Conservation (phyloP, 2,888 invertebrate species). For the Apoderus coryli region DNA sequence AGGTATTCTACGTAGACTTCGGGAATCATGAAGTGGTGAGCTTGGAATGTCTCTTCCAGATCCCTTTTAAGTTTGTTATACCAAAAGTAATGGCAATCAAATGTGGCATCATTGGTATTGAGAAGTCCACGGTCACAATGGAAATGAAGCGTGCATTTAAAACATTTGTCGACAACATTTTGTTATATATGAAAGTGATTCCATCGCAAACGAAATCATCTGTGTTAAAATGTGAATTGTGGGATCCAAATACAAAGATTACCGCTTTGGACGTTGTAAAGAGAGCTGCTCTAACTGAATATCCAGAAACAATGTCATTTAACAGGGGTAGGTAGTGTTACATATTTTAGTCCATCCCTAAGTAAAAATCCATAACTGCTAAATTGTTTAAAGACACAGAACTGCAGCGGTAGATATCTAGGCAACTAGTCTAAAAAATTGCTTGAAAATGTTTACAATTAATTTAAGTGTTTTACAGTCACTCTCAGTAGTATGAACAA, state of each 20-base stretch:
- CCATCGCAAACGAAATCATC: slow-evolving; percentile 45
- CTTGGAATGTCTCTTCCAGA: slow-evolving; percentile 56
- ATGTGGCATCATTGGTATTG: slow-evolving; percentile 56
- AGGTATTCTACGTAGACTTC: slow-evolving; percentile 65
- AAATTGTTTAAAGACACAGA: too few species aligned
- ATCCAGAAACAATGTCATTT: slow-evolving; percentile 26
- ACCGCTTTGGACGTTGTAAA: slow-evolving; percentile 45
- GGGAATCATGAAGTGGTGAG: slow-evolving; percentile 62
- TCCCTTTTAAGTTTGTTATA: slow-evolving; percentile 56
- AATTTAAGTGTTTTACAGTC: too few species aligned
- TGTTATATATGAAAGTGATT: slow-evolving; percentile 49
- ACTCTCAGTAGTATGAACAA: too few species aligned
- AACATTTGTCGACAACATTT: slow-evolving; percentile 46
- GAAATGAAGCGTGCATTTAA: slow-evolving; percentile 60
- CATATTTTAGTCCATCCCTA: too few species aligned
- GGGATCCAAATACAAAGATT: slow-evolving; percentile 36
- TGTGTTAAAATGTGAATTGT: slow-evolving; percentile 61
- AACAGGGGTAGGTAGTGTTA: slow-evolving; percentile 24
- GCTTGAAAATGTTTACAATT: too few species aligned
- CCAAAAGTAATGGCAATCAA: slow-evolving; percentile 63
- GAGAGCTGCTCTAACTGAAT: slow-evolving; percentile 25
- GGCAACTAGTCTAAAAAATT: too few species aligned
- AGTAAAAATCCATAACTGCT: too few species aligned
- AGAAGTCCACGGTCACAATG: slow-evolving; percentile 35
- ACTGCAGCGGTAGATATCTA: too few species aligned